Evolutionary conservation across 92 coral and sea anemone genomes (phyloP), one percentile per base, ranked within the genome.

Genomic region (Heliopora coerulea): DNA sequence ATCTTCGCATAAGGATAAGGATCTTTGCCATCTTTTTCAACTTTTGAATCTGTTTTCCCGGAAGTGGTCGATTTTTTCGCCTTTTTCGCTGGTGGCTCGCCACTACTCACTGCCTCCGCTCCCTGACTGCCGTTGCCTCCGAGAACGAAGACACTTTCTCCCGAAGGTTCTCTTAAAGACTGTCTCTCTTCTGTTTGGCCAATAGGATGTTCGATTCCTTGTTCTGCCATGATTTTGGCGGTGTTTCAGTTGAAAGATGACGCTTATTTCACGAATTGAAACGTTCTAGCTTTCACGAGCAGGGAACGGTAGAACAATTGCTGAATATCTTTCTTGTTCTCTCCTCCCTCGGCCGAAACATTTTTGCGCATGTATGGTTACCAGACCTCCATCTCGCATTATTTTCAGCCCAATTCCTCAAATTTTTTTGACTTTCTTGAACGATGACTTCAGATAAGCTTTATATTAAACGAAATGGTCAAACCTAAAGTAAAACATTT

Each of bases 1-100:
- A 82, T 83, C 8, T 93, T 79, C 0, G 99, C 99, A 69, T 78
- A 95, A 8, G 96, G 99, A 50, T 87, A 90, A 35, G 85, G 85
- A 58, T 86, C 96, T 23, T 88, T 84, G 29, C 84, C 78, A 30
- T 74, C 57, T 6, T 81, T 68, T 26, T 77, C 74, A 12, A n/a
- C 60, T 27, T 44, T 50, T 28, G 66, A 62, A 11, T 41, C 83
- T 39, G 80, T 68, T 19, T 65, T 62, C 31, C 74, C 70, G 25
- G 68, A 52, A 56, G 42, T 37, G 7, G 76, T 64, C 0, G 77
- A 46, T 48, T 24, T 63, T 66, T 65, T 75, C 48, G 54, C 44
- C 27, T 65, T 58, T 62, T 82, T 82, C 52, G 72, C 68, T 11
- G 81, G 77, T 7, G 86, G 86, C 40, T 70, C 77, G 54, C 28